Evolutionary conservation across 2,888 invertebrate genomes (phyloP), one percentile per base, ranked within the genome.

Genomic region (Hyalella azteca): DNA sequence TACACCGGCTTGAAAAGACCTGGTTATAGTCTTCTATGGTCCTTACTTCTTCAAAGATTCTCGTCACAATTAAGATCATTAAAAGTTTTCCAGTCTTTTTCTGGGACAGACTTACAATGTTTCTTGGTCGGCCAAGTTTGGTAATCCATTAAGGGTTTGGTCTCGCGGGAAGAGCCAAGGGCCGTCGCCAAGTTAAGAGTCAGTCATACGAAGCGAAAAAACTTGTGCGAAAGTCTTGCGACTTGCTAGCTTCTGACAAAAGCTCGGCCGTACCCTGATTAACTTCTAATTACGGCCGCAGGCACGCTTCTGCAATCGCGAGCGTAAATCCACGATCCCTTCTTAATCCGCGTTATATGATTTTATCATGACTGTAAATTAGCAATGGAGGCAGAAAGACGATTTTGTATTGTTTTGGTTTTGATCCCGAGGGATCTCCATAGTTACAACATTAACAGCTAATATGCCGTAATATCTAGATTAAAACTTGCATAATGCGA

Each of bases 201-300:
- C 66, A 66, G 32, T 66, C 66, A 66, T 66, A 66, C 66, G 66
- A 66, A 66, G 66, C 66, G 66, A 66, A 66, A n/a, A 66, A 66
- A 66, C 66, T 66, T 66, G 54, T 3, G 66, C 66, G 22, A 9
- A 11, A 1, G 66, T 19, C 36, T 45, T 39, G 19, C 13, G 29
- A 29, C 66, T 66, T 66, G 19, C 29, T 36, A 66, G 36, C 66
- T 66, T 5, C 29, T 36, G 66, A 36, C 66, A 66, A 66, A n/a
- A 66, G 66, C 66, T 9, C 29, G 19, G n/a, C 36, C 29, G 54
- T 22, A 32, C 36, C 19, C 66, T 66, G 66, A 66, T 66, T 66
- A 66, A 29, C 29, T 66, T 15, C 15, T 66, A 66, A 66, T 66
- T 66, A 66, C 19, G 54, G 36, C n/a, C n/a, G n/a, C n/a, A n/a